These are phyloP conservation scores for Aeoliscus strigatus DNA, from an alignment of 2,797 vertebrate species.

Conservation along the genomic window DNA sequence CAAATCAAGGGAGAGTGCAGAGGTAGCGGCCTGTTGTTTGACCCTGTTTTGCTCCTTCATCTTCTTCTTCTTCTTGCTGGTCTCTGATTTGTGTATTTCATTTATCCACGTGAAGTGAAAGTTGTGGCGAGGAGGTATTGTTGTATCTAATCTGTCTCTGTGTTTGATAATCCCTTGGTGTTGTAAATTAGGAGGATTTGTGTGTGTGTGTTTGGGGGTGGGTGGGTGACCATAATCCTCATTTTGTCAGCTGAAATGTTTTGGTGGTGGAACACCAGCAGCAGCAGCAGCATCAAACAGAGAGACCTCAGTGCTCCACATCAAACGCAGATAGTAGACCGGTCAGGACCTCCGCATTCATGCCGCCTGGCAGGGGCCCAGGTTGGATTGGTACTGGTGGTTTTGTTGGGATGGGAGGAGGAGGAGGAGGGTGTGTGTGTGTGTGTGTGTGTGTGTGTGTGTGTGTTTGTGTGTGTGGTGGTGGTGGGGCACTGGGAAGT, in stretches of 20 bases:
- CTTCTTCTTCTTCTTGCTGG: constrained; percentile 7
- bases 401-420: constrained; percentile 33
- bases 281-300: constrained; percentile 50
- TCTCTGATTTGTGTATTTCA: background rate
- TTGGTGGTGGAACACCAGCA: constrained; percentile 19
- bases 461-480: too few relatives aligned
- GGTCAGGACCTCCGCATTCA: constrained; percentile 62
- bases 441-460: too few relatives aligned
- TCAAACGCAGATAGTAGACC: constrained; percentile 68
- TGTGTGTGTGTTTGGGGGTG: background rate
- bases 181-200: background rate
- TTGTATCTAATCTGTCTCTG: too few relatives aligned
- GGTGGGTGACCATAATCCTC: constrained; percentile 1
- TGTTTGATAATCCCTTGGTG: too few relatives aligned
- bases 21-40: constrained; percentile 35
- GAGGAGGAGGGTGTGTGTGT: too few relatives aligned
- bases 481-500: constrained; percentile 39
- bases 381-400: constrained; percentile 54
- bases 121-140: too few relatives aligned
- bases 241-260: constrained; percentile 26
- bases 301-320: constrained; percentile 69
- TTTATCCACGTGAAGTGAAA: too few relatives aligned
- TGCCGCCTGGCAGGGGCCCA: constrained; percentile 60
- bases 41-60: background rate
- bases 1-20: constrained; percentile 41